A percentile compares a stretch with the other conserved stretches of the same genome.
These are phyloP conservation scores for Brienomyrus longianalis DNA, from an alignment of 2,113 vertebrate genomes.

Conservation along the genomic window DNA sequence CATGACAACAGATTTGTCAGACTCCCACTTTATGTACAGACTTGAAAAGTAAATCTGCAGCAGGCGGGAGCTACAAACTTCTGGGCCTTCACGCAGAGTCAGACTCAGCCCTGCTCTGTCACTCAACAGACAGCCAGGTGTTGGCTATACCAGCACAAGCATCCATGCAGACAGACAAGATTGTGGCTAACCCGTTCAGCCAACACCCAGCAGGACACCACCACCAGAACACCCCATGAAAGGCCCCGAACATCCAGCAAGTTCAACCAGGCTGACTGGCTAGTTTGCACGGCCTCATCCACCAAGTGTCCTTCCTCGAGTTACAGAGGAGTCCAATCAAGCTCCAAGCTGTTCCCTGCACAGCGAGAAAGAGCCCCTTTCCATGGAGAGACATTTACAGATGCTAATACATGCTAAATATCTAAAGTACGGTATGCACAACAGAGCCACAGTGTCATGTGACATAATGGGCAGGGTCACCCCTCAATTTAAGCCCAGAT, in stretches of 20 bases:
- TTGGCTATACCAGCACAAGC: neutral
- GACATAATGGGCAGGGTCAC: neutral
- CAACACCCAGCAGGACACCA: neutral
- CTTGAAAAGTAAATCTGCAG: neutral
- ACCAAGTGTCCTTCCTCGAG: neutral
- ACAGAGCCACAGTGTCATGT: neutral
- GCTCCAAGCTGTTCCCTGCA: neutral
- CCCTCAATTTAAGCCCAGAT: neutral
- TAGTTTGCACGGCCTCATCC: neutral
- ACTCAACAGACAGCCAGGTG: neutral
- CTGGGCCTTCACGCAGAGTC: neutral
- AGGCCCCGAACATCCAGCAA: neutral
- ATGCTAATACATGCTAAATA: neutral
- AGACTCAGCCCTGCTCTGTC: neutral
- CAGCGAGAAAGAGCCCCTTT: neutral
- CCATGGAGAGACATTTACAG: neutral
- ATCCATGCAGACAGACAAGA: neutral
- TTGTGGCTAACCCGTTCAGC: neutral
- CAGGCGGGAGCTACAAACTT: neutral
- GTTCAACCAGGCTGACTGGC: neutral
- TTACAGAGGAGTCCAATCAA: neutral
- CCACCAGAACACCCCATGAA: neutral
- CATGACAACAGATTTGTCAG: neutral
- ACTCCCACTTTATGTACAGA: neutral
- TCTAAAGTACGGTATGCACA: neutral